Evolutionary conservation across 2,888 invertebrate genomes (phyloP).

Genomic region (Orchestes rusci): DNA sequence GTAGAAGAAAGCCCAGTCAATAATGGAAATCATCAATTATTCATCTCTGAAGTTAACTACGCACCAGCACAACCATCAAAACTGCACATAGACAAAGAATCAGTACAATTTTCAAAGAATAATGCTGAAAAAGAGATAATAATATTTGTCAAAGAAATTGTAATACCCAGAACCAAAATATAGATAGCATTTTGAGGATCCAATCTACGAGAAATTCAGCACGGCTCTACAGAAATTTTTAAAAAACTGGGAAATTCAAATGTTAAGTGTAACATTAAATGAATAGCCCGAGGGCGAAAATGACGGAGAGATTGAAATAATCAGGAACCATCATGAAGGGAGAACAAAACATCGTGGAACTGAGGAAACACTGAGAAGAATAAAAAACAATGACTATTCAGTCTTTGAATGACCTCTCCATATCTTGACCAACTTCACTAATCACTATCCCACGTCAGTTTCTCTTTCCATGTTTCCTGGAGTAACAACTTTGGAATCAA

Average conservation of each 20-base stretch:
- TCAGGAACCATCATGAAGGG: no score
- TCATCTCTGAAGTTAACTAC: not conserved
- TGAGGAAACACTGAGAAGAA: not conserved
- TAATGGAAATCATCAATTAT: not conserved
- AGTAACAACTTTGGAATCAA: no score
- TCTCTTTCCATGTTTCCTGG: no score
- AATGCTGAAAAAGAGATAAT: no score
- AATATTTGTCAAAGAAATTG: not conserved
- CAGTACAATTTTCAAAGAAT: not conserved
- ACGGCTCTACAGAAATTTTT: not conserved
- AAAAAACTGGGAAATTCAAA: not conserved
- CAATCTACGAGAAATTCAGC: slow-evolving; percentile 1
- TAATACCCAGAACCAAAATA: not conserved
- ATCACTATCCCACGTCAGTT: no score
- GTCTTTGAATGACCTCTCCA: no score
- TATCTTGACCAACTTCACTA: no score
- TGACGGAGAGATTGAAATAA: no score
- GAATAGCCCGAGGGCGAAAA: no score
- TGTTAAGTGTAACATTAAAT: no score
- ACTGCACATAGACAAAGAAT: not conserved
- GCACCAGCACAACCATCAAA: slow-evolving; percentile 1
- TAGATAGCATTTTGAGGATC: slow-evolving; percentile 1
- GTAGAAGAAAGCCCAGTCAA: not conserved
- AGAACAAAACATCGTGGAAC: no score
- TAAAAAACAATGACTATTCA: not conserved